These are phyloP conservation scores for Virgularia gustaviana DNA, from an alignment of 92 coral and sea anemone species.

Conservation along the genomic window DNA sequence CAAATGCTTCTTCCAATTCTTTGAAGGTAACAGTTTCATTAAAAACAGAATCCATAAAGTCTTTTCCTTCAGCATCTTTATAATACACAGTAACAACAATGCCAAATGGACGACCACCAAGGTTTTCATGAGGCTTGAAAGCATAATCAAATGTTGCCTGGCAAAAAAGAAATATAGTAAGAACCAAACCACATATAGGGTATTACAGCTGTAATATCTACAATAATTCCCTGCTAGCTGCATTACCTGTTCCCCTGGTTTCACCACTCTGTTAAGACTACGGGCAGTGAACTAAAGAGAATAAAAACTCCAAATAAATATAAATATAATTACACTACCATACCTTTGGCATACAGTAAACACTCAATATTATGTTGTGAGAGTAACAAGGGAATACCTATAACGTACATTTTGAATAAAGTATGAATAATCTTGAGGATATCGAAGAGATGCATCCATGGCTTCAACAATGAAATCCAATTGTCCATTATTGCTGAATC, in stretches of 20 bases:
- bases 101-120: conserved; percentile 99
- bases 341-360: background rate
- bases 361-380: background rate
- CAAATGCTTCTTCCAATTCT: conserved; percentile 96
- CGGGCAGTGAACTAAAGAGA: conserved; percentile 79
- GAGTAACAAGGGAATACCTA: background rate
- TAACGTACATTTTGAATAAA: conserved; percentile 92
- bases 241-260: conserved; percentile 86
- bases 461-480: conserved; percentile 78
- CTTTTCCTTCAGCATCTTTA: conserved; percentile 91
- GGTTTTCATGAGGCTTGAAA: conserved; percentile 95
- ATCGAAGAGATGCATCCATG: conserved; percentile 95
- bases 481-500: conserved; percentile 91
- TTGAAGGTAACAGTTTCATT: conserved; percentile 87
- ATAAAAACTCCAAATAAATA: background rate
- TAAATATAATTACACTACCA: background rate
- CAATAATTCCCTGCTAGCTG: background rate
- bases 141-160: conserved; percentile 97
- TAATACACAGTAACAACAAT: conserved; percentile 77
- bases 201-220: background rate
- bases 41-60: conserved; percentile 89
- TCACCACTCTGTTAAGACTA: conserved; percentile 70
- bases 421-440: conserved; percentile 96
- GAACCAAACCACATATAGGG: background rate
- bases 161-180: background rate